Evolutionary conservation across 2,797 vertebrate species (phyloP), one percentile per base, ranked within the genome.

Genomic region (Furcifer pardalis): DNA sequence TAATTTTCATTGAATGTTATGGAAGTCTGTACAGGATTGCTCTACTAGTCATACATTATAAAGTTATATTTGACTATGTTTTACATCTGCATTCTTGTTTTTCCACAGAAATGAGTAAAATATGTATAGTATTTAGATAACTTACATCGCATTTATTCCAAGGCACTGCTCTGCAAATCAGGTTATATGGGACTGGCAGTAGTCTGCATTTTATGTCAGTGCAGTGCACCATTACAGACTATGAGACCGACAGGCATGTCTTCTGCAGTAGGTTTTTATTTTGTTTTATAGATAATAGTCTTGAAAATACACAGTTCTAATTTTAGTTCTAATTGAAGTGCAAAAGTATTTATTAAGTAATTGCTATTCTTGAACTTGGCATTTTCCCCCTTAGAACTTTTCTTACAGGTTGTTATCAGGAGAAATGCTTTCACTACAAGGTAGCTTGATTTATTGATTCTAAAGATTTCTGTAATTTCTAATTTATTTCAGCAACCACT

Each of bases 401-500:
- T 63, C 60, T 65, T 66, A 21, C 59, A 81, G 27, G 32, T 44
- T 52, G 37, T 12, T 44, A 60, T 9, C n/a, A 49, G 23, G 5
- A 49, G 32, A 63, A 49, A 40, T 37, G 6, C 15, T n/a, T 56
- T 83, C 44, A 81, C 6, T 56, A 42, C 32, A 72, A 23, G 8
- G 4, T 21, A 46, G 5, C 2, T 75, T 75, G 25, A 44, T 72
- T 62, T 52, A 27, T 40, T 69, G 32, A 60, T 71, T 23, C 56
- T 71, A 60, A 84, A 81, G 19, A 27, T 63, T n/a, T 63, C 66
- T 69, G 25, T 88, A 19, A 35, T 91, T 0, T 94, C 35, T 88
- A 85, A 46, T 96, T 93, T 85, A 90, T 96, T 96, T 86, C 90
- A 99, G 98, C 97, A 74, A 99, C 98, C 87, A 99, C 98, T 7